These are phyloP conservation scores for Gobionotothen gibberifrons DNA, from an alignment of 2,797 vertebrate species.

Conservation along the genomic window DNA sequence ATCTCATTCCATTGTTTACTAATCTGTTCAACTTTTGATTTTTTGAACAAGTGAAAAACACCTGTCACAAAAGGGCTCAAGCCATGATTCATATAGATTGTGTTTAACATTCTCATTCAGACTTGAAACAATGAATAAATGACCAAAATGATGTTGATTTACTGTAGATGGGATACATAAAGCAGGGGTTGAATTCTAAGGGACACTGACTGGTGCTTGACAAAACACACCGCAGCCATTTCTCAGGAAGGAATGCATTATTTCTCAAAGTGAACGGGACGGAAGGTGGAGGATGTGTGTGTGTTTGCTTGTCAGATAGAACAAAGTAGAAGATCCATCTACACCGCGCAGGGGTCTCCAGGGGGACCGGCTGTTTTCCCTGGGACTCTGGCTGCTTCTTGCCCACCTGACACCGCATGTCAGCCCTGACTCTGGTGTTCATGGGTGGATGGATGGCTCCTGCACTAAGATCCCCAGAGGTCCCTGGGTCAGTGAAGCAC, in stretches of 20 bases:
- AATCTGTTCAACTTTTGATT: not conserved
- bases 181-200: not conserved
- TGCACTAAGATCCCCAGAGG: slow-evolving; percentile 41
- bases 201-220: not conserved
- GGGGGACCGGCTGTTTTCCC: slow-evolving; percentile 26
- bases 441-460: slow-evolving; percentile 35
- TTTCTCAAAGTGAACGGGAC: slow-evolving; percentile 16
- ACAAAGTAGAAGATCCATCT: slow-evolving; percentile 29
- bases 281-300: not conserved
- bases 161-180: not conserved
- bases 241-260: slow-evolving; percentile 14
- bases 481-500: slow-evolving; percentile 57
- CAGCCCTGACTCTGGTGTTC: slow-evolving; percentile 32
- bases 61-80: not conserved
- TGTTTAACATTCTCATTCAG: not conserved
- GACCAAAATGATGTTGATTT: not conserved
- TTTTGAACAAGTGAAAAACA: not conserved
- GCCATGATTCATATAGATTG: not conserved
- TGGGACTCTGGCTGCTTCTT: slow-evolving; percentile 14
- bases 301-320: slow-evolving; percentile 8
- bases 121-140: not conserved
- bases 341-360: not conserved
- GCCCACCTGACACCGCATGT: slow-evolving; percentile 46
- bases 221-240: not conserved
- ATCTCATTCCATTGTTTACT: not conserved